Evolutionary conservation across 2,888 invertebrate genomes (phyloP), one percentile per base, ranked within the genome.

Genomic region (Orchestes rusci): DNA sequence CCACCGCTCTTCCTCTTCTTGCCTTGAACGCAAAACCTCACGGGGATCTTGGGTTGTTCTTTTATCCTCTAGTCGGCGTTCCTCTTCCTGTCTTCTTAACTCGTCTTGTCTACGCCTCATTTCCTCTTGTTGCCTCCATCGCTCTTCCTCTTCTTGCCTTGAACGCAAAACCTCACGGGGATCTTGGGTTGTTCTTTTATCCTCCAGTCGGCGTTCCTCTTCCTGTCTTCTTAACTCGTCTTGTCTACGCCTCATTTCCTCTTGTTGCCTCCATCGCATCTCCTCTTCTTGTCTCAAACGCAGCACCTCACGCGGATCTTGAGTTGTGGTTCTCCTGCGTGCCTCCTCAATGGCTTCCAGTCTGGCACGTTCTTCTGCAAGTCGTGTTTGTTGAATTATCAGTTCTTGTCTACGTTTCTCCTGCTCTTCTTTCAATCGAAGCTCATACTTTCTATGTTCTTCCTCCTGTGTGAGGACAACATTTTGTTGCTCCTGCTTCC

Each of bases 161-260:
- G 23, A 7, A 5, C 34, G 19, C 7, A 23, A n/a, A n/a, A n/a
- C n/a, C n/a, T n/a, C n/a, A n/a, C n/a, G n/a, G n/a, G n/a, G n/a
- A n/a, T n/a, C n/a, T n/a, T n/a, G n/a, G n/a, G n/a, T n/a, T n/a
- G n/a, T n/a, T n/a, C n/a, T n/a, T n/a, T n/a, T n/a, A n/a, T n/a
- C n/a, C n/a, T n/a, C 47, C 8, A 23, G 57, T 23, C 10, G 23
- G 23, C 23, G 23, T 10, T 23, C 23, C 23, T 5, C 12, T 28
- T 20, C 31, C 20, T 40, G 45, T 13, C 39, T 40, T 33, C 47
- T 44, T 16, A 38, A 37, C 23, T 45, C 34, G 10, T 39, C 38
- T 17, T 50, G 47, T 13, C 45, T 33, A 18, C 49, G 58, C 41
- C 50, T 59, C 43, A 53, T 60, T 35, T 45, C 61, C 20, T 60